phyloP scores from a whole-genome alignment of 2,888 invertebrate genomes.

The Vandiemenella viatica region DNA sequence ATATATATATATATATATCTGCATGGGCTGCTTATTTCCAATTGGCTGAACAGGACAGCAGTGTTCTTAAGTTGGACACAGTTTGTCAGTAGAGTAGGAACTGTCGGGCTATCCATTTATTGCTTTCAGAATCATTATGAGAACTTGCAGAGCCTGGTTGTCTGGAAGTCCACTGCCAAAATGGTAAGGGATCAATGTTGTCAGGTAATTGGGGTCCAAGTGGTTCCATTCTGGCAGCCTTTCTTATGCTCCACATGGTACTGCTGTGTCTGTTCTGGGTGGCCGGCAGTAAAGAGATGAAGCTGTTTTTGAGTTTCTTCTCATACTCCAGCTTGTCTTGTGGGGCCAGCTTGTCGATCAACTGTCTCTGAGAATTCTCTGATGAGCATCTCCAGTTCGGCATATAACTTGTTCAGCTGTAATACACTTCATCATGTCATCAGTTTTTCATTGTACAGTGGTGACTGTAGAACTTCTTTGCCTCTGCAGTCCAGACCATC shows the following conservation, averaged over 20 bases:
- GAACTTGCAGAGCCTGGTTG: conserved; percentile 81
- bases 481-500: conserved; percentile 63
- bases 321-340: conserved; percentile 96
- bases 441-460: conserved; percentile 67
- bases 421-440: too few relatives aligned
- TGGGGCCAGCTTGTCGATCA: conserved; percentile 88
- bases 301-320: conserved; percentile 94
- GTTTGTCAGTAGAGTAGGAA: conserved; percentile 93
- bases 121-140: conserved; percentile 96
- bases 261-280: conserved; percentile 87
- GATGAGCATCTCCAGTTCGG: conserved; percentile 90
- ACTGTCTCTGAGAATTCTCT: conserved; percentile 91
- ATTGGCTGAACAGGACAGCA: too few relatives aligned
- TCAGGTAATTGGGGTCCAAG: conserved; percentile 52
- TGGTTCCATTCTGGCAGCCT: conserved; percentile 24
- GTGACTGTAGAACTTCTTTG: conserved; percentile 69
- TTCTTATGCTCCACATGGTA: conserved; percentile 83
- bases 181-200: conserved; percentile 97
- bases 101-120: conserved; percentile 97
- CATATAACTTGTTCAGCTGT: too few relatives aligned
- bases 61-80: too few relatives aligned
- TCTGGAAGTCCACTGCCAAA: conserved; percentile 80
- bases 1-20: too few relatives aligned
- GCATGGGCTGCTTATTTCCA: too few relatives aligned
- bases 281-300: conserved; percentile 87